Conservation (phyloP, 2,113 vertebrate genomes). For the Daboia siamensis region DNA sequence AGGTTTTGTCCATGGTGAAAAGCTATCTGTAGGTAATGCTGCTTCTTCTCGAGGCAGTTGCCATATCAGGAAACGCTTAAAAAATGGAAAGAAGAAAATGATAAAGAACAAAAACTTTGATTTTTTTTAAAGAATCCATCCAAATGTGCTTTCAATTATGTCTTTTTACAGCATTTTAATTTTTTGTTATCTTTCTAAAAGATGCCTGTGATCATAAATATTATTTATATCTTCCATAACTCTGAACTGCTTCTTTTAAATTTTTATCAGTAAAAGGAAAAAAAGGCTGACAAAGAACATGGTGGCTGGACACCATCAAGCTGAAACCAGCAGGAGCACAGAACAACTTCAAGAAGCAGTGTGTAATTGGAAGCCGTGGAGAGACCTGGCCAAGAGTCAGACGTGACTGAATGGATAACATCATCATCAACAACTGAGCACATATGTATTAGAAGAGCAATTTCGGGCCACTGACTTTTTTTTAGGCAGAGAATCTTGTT, state of each 20-base stretch:
- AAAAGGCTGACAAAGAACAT: not conserved
- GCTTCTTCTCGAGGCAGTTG: conserved; percentile 52
- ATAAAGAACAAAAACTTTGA: not conserved
- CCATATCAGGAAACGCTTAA: conserved; percentile 61
- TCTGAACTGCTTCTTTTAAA: not conserved
- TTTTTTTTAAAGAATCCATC: not conserved
- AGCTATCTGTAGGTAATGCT: conserved; percentile 19
- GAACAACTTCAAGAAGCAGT: not conserved
- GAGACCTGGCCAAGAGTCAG: no score
- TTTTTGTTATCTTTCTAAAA: not conserved
- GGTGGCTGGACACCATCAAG: not conserved
- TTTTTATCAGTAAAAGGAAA: not conserved
- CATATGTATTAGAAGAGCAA: not conserved
- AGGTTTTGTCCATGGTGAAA: conserved; percentile 49
- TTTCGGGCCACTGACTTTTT: not conserved
- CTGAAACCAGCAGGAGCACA: not conserved
- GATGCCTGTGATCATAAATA: not conserved
- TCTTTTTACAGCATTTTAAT: not conserved
- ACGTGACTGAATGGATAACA: not conserved
- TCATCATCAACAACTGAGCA: not conserved
- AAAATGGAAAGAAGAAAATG: not conserved
- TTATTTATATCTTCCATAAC: not conserved
- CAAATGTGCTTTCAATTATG: not conserved
- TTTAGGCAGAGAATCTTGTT: not conserved
- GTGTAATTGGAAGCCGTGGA: not conserved